These are phyloP conservation scores for Brachymystax lenok DNA, from an alignment of 2,797 vertebrate species.

Conservation along the genomic window DNA sequence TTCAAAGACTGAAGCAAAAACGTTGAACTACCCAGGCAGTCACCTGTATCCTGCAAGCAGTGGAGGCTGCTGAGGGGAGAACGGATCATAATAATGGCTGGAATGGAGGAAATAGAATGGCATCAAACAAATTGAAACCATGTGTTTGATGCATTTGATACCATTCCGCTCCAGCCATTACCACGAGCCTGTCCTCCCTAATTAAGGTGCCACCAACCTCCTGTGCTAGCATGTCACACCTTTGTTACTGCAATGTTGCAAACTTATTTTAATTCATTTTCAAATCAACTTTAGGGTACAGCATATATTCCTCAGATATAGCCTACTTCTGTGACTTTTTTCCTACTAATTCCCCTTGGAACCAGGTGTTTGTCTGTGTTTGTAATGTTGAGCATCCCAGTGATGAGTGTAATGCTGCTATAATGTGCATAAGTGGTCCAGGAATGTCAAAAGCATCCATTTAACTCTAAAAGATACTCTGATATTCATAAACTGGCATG, in stretches of 20 bases:
- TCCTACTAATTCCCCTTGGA: neutral
- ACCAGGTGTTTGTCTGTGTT: neutral
- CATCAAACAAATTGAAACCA: too few relatives aligned
- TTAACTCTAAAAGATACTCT: neutral
- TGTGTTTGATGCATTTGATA: too few relatives aligned
- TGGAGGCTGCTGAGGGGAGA: neutral
- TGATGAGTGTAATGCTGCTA: neutral
- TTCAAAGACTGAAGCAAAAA: neutral
- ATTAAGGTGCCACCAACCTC: neutral
- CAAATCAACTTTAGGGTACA: neutral
- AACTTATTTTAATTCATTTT: neutral
- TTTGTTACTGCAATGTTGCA: neutral
- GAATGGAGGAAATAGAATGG: too few relatives aligned
- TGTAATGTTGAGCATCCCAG: neutral
- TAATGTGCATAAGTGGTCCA: neutral
- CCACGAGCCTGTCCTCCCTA: too few relatives aligned
- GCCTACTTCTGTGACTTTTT: neutral
- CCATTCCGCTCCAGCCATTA: too few relatives aligned
- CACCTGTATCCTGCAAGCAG: neutral
- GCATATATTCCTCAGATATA: neutral
- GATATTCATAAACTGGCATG: conserved; percentile 12
- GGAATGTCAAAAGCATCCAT: conserved; percentile 13
- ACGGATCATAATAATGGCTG: too few relatives aligned
- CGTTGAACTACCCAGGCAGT: neutral
- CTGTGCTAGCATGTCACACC: neutral